Base-by-base conservation (phyloP, 2,888 invertebrate species). In the Perithous albicinctus region DNA sequence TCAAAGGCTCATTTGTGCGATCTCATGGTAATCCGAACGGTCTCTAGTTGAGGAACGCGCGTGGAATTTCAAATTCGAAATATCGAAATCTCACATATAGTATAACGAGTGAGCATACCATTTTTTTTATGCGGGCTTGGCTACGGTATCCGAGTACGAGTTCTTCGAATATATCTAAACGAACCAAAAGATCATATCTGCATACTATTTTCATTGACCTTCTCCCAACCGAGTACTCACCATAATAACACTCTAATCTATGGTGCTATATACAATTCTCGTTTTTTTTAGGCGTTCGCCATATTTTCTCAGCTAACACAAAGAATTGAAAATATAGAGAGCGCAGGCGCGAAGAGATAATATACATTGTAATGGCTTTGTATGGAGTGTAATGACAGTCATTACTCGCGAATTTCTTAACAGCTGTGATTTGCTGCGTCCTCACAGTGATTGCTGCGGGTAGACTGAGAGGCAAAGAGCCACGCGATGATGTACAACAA, bases 361-460 rank as follows among this genome's bases (percentile, higher is more conserved):
- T 48, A 23, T 69, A 29, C 32, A 69, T 69, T 69, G 20, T 56
- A 76, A 46, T 59, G 48, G 35, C 15, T 35, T 76, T 38, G 48
- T 61, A 69, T 32, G 59, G 59, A 10, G 59, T 6, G 59, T 67
- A 67, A 76, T 76, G 76, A 61, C 76, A 12, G 67, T 76, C 67
- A 76, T 76, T 69, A 76, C 32, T 35, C 46, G 35, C 5, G 15
- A 20, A 61, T 76, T 69, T 59, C 48, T 66, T 46, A 43, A 66
- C 18, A 46, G 66, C 75, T 64, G n/a, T 20, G 66, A 46, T 15
- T 23, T 38, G 54, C 29, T 20, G 32, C 10, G 59, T 54, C 2
- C 5, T 46, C 20, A 2, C 54, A 59, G 29, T n/a, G 12, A 29
- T 38, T 32, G 56, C 56, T 32, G 35, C 56, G 32, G 12, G 18